Conservation (phyloP, 2,113 vertebrate species). For the Sinocyclocheilus maitianheensis region DNA sequence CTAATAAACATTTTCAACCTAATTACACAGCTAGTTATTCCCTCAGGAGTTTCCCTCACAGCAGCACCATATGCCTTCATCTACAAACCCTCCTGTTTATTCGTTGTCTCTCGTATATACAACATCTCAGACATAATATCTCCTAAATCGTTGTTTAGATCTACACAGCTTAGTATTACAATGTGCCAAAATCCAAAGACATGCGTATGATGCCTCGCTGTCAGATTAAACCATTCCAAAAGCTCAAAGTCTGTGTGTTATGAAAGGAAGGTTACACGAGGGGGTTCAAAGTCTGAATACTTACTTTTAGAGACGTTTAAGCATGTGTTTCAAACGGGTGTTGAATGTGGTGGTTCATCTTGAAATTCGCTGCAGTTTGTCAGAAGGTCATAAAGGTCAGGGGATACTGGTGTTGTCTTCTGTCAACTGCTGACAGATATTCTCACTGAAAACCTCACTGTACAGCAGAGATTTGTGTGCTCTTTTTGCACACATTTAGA, state of each 20-base stretch:
- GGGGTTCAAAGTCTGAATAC: constrained; percentile 1
- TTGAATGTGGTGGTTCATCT: constrained; percentile 68
- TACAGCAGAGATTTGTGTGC: neutral
- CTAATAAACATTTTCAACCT: constrained; percentile 1
- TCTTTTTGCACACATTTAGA: neutral
- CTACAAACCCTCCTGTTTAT: neutral
- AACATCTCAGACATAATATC: neutral
- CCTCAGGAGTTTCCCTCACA: constrained; percentile 13
- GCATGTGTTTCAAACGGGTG: constrained; percentile 64
- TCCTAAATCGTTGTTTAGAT: neutral
- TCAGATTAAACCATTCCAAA: constrained; percentile 16
- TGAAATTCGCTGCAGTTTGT: constrained; percentile 67
- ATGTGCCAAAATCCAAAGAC: neutral
- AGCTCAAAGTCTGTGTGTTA: constrained; percentile 34
- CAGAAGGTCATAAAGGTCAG: constrained; percentile 56
- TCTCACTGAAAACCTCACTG: neutral
- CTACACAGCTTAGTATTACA: neutral
- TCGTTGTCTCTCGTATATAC: neutral
- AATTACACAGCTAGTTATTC: constrained; percentile 10
- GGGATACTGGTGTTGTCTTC: neutral
- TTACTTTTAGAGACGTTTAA: constrained; percentile 32
- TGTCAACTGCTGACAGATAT: neutral
- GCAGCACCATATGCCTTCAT: neutral
- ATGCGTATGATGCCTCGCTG: neutral
- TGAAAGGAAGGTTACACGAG: constrained; percentile 16